Evolutionary conservation across 2,113 vertebrate species (phyloP).

Genomic region (Hipposideros armiger): DNA sequence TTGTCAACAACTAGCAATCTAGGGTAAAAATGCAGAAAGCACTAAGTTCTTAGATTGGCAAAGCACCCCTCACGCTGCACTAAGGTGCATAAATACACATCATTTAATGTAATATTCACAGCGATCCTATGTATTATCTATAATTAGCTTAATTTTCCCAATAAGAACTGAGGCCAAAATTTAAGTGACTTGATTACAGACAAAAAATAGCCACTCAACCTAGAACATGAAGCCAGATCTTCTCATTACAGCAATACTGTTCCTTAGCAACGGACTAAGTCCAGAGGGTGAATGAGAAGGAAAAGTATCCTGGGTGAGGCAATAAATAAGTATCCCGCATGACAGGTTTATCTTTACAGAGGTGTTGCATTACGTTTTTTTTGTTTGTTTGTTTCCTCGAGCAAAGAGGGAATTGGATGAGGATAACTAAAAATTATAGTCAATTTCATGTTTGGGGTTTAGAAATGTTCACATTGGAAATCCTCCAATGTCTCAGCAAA

Average conservation of each 20-base stretch:
- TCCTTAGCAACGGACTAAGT: not conserved
- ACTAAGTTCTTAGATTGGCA: not conserved
- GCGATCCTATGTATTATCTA: not conserved
- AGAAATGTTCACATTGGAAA: not conserved
- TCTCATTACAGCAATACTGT: not conserved
- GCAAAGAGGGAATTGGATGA: not conserved
- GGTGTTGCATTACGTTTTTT: not conserved
- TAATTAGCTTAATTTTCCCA: not conserved
- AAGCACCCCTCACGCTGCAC: not conserved
- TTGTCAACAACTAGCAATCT: not conserved
- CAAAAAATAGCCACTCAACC: not conserved
- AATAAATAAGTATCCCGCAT: not conserved
- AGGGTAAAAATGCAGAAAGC: not conserved
- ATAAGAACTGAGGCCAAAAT: not conserved
- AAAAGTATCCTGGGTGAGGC: not conserved
- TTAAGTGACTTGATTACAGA: conserved; percentile 21
- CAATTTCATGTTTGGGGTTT: not conserved
- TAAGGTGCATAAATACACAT: not conserved
- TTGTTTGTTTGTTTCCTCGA: not conserved
- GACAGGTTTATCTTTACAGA: not conserved
- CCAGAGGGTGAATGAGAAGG: not conserved
- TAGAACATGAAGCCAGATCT: not conserved
- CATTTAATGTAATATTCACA: not conserved
- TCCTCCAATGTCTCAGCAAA: not conserved
- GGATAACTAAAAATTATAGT: not conserved